Conservation (phyloP, 2,888 invertebrate genomes). For the Rugalucina vietnamica region DNA sequence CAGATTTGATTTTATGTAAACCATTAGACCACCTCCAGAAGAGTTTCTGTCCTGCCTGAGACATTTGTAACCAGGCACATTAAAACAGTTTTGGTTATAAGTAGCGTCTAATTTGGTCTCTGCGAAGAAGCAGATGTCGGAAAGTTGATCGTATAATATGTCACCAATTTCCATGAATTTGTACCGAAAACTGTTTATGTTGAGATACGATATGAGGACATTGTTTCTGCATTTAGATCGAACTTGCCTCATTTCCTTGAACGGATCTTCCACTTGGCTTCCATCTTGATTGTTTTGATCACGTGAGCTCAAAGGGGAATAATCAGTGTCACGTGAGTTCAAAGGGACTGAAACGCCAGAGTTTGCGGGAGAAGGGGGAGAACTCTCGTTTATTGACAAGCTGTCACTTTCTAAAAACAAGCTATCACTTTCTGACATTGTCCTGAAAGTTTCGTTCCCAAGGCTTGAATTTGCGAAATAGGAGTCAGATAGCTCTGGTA, state of each 20-base stretch:
- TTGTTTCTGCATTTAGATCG: neutral
- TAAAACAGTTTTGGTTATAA: neutral
- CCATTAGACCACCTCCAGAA: neutral
- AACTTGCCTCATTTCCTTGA: neutral
- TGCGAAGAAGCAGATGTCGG: neutral
- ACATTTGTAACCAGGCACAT: neutral
- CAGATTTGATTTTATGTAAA: neutral
- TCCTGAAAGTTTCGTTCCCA: neutral
- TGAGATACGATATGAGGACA: neutral
- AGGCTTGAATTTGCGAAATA: neutral
- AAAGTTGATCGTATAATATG: neutral
- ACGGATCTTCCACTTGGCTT: neutral
- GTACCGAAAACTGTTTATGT: neutral
- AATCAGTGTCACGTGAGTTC: neutral
- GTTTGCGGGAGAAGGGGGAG: neutral
- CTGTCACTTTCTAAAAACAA: too few species aligned
- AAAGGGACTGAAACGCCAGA: neutral
- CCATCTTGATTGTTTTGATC: neutral
- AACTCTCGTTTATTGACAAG: neutral
- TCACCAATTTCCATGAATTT: neutral
- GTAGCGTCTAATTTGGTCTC: neutral
- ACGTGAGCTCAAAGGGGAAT: neutral
- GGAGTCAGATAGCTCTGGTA: neutral
- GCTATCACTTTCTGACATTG: too few species aligned
- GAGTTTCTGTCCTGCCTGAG: neutral